phyloP scores from a whole-genome alignment of 2,888 invertebrate genomes.

The Tenthredo notha region DNA sequence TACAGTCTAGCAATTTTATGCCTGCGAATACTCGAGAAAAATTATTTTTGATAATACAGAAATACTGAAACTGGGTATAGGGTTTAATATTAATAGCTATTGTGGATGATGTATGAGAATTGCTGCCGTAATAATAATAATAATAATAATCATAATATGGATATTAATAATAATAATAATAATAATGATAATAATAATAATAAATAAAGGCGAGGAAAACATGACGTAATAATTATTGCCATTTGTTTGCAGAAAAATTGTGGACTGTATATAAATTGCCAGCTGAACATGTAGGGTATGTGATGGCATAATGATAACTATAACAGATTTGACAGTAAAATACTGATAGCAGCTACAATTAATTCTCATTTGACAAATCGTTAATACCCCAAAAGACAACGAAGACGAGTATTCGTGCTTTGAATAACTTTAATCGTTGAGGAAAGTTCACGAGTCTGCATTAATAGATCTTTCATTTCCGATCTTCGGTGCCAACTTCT shows the following conservation, averaged over 20 bases:
- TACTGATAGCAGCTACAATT: constrained; percentile 8
- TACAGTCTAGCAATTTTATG: not conserved
- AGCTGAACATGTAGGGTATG: not conserved
- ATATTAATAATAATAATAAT: not conserved
- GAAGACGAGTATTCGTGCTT: constrained; percentile 13
- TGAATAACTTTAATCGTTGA: not conserved
- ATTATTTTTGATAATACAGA: constrained; percentile 16
- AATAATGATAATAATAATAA: not conserved
- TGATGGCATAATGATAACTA: not conserved
- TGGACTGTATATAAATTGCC: not conserved
- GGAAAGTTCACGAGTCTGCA: not conserved
- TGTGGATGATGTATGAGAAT: not conserved
- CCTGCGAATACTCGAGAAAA: constrained; percentile 8
- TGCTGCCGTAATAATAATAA: constrained; percentile 3
- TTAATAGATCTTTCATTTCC: not conserved
- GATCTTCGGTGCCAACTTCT: not conserved
- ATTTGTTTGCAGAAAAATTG: not conserved
- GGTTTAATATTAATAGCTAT: not conserved
- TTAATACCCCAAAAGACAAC: not conserved
- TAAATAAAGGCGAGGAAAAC: not conserved
- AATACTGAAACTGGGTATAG: constrained; percentile 24
- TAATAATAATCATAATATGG: not conserved
- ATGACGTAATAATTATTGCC: constrained; percentile 5
- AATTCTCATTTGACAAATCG: not conserved
- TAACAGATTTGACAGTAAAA: not conserved